Base-by-base conservation (phyloP, 2,797 vertebrate species). In the Danio choprae region DNA sequence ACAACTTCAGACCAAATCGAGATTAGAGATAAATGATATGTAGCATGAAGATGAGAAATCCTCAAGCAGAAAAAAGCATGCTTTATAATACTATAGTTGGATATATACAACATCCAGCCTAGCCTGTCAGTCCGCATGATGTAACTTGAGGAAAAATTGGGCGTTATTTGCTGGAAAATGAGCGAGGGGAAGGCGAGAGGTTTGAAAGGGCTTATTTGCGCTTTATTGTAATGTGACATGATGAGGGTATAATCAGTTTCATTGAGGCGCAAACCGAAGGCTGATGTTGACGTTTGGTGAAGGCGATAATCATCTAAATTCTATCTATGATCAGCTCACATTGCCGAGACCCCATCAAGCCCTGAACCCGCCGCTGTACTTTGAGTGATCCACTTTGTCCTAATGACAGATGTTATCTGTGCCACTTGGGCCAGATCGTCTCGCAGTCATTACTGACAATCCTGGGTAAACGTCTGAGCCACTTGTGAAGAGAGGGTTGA, bases 141-240 rank as follows among this genome's bases (percentile, higher is more conserved):
- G 91, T 90, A 93, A 94, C 89, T 67, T 77, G 63, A 84, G 80
- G 86, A 89, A 93, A 69, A 92, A 90, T 86, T 85, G 53, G 84
- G 85, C 86, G 88, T 75, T 87, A 89, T 87, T 87, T 84, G 48
- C 82, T 87, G 85, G 77, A 84, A 79, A 84, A 67, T 38, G 74
- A 81, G 75, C 44, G 80, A 82, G 81, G 74, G 40, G 74, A 81
- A 80, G 88, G 84, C 86, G 89, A 90, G 83, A 81, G 85, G 89
- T 87, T 76, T 84, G 83, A 89, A 89, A 82, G 81, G 71, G 53
- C 82, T 86, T 90, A 38, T 90, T 89, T 77, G 74, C 62, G 56
- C 86, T 87, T 86, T 89, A 85, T 81, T 87, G 90, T 91, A 91
- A 93, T 91, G 80, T 88, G 82, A 77, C 85, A 87, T 87, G 86